These are phyloP conservation scores for Gymnogyps californianus DNA, from an alignment of 2,113 vertebrate genomes.

Conservation along the genomic window DNA sequence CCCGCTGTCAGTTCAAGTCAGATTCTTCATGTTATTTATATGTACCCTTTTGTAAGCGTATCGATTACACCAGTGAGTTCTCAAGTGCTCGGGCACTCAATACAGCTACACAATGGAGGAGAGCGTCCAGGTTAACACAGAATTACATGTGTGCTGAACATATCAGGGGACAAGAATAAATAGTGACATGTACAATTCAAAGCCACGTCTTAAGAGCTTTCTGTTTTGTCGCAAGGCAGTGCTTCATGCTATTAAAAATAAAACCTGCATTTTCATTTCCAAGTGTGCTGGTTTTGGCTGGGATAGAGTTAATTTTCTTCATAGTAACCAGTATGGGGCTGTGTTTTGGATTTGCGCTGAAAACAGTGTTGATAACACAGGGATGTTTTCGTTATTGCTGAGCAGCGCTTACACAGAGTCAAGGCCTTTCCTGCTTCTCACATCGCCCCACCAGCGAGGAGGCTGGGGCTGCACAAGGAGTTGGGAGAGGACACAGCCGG, in stretches of 20 bases:
- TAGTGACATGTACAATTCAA: background rate
- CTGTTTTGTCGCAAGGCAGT: background rate
- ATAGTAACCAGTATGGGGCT: too few relatives aligned
- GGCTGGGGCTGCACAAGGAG: too few relatives aligned
- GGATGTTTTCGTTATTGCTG: too few relatives aligned
- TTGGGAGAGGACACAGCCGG: too few relatives aligned
- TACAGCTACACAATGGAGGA: background rate
- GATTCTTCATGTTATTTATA: conserved; percentile 5
- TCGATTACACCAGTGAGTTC: conserved; percentile 6
- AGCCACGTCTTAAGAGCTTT: background rate
- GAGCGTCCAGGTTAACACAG: background rate
- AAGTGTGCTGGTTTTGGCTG: background rate
- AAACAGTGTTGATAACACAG: too few relatives aligned
- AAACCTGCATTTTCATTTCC: background rate
- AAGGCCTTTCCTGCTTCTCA: too few relatives aligned
- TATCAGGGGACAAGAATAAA: background rate
- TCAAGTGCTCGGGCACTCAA: background rate
- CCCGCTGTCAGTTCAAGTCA: conserved; percentile 16
- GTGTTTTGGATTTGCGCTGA: too few relatives aligned
- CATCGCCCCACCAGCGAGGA: too few relatives aligned
- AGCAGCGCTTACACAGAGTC: too few relatives aligned
- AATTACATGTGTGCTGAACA: background rate
- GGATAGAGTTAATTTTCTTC: too few relatives aligned
- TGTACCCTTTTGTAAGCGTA: background rate
- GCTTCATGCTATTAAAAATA: background rate